Base-by-base conservation (phyloP, 2,888 invertebrate genomes). In the Drosophila neonasuta region DNA sequence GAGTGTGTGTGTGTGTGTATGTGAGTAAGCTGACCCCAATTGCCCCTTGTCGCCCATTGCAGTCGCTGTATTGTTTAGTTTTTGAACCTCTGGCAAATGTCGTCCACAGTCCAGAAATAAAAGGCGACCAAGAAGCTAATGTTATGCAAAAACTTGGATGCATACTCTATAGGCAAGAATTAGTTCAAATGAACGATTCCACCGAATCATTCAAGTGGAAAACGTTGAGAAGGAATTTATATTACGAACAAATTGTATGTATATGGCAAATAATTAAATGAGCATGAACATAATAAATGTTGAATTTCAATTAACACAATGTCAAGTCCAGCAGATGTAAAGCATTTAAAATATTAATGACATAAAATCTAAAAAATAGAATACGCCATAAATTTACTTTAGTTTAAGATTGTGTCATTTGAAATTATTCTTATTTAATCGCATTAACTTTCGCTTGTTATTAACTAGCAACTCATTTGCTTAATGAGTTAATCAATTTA, bases 11-110 rank as follows among this genome's bases (percentile, higher is more conserved):
- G 24, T 36, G 13, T 45, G 24, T 56, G 11, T 29, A 13, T 20
- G 30, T 29, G 39, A 41, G 17, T 24, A 8, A 13, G 34, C 15
- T 56, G 56, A 56, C 46, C 46, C 56, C 45, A 56, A 56, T 56
- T 46, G 45, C 15, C 36, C 45, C 36, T 36, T 11, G 24, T 15
- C 11, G 24, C 15, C 11, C 29, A 36, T 29, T 34, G 15, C 55
- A 45, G 55, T 34, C 41, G 13, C 3, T 51, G 39, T 39, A 29
- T 24, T 41, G 51, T 52, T 52, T 29, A 41, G 51, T 41, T 52
- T 30, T 7, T 11, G 29, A 11, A 30, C 44, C 44, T 44, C 20
- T n/a, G 54, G 42, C 54, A 20, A 30, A 54, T 54, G 52, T 17
- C 42, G 42, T 20, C 54, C 42, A 44, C 32, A 15, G 39, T 15